phyloP scores from a whole-genome alignment of 2,113 vertebrate species.

The Oreochromis tanganicae region DNA sequence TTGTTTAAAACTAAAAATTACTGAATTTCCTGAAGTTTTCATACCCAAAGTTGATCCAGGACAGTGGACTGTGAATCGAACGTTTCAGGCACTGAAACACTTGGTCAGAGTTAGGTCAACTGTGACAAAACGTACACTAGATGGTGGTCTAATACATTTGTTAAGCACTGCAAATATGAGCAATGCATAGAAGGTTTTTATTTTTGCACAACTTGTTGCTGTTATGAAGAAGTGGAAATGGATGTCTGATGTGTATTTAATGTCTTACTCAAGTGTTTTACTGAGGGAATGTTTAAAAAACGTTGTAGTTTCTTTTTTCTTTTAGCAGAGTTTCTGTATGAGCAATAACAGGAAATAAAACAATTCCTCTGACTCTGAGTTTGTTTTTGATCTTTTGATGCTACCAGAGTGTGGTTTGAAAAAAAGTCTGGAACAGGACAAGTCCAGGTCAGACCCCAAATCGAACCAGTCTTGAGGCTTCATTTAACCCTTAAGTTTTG shows the following conservation, averaged over 20 bases:
- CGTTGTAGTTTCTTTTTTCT: background rate
- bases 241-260: background rate
- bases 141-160: background rate
- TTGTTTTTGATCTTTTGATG: background rate
- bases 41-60: background rate
- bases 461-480: background rate
- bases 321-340: background rate
- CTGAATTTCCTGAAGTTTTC: background rate
- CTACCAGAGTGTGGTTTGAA: background rate
- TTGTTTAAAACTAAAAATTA: background rate
- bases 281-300: background rate
- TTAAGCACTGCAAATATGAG: background rate
- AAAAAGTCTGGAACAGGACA: background rate
- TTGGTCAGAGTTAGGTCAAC: background rate
- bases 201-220: background rate
- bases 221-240: background rate
- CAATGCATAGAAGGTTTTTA: background rate
- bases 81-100: background rate
- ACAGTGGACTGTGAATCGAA: background rate
- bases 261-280: background rate
- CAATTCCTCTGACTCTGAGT: background rate
- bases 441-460: background rate
- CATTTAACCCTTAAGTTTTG: background rate
- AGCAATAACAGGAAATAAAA: constrained; percentile 25
- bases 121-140: background rate